Evolutionary conservation across 1,140 invertebrate species (phyloP).

Genomic region (Sycophaga agraensis): DNA sequence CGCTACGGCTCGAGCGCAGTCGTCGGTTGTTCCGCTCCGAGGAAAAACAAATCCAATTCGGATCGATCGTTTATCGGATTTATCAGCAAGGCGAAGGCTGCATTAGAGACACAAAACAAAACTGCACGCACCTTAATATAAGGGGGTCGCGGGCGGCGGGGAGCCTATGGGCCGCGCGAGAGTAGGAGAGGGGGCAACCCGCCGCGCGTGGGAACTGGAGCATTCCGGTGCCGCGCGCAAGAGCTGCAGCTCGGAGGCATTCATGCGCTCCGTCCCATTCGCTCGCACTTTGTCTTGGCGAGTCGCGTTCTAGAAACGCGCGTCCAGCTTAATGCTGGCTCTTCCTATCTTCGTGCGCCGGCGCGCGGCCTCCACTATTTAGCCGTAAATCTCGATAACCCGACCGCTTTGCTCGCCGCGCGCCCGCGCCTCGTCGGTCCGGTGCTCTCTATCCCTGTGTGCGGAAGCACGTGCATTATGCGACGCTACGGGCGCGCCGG

Average conservation of each 20-base stretch:
- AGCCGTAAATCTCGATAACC: too few relatives aligned
- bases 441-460: too few relatives aligned
- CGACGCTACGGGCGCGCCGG: too few relatives aligned
- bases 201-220: conserved; percentile 28
- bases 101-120: too few relatives aligned
- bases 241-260: too few relatives aligned
- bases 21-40: not conserved
- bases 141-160: not conserved
- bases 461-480: too few relatives aligned
- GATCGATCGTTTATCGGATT: too few relatives aligned
- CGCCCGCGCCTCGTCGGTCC: not conserved
- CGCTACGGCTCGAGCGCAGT: not conserved
- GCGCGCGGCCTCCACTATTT: not conserved
- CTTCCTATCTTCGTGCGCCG: not conserved
- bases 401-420: not conserved
- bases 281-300: conserved; percentile 19
- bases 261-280: conserved; percentile 1
- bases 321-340: too few relatives aligned
- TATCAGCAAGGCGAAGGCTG: too few relatives aligned
- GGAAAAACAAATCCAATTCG: too few relatives aligned
- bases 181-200: too few relatives aligned
- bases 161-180: not conserved
- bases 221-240: not conserved
- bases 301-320: not conserved
- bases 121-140: too few relatives aligned